A percentile compares a stretch with the other conserved stretches of the same genome.
These are phyloP conservation scores for Ondatra zibethicus DNA, from an alignment of 2,113 vertebrate genomes.

Conservation along the genomic window DNA sequence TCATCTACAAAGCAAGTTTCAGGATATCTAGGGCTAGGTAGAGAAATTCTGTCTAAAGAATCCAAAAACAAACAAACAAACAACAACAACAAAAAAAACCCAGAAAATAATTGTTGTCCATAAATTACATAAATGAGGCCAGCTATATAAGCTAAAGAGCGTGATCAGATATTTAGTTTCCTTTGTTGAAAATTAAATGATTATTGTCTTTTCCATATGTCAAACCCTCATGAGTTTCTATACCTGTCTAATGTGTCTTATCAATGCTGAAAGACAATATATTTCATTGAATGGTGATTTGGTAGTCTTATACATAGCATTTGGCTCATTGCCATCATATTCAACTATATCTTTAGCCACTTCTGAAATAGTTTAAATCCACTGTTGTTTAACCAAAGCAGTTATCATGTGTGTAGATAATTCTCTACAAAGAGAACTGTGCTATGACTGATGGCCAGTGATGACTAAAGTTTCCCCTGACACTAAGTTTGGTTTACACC, in stretches of 20 bases:
- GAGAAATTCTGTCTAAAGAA: neutral
- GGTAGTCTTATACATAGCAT: neutral
- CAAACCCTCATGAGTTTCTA: neutral
- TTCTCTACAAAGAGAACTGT: constrained; percentile 63
- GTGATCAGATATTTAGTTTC: neutral
- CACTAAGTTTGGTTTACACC: constrained; percentile 75
- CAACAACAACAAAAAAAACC: too few relatives aligned
- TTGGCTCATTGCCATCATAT: neutral
- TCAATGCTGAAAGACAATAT: neutral
- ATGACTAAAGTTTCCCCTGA: constrained; percentile 71
- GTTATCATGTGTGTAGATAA: constrained; percentile 47
- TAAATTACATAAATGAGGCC: neutral
- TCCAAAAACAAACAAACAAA: neutral
- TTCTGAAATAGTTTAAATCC: constrained; percentile 36
- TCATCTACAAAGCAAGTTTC: neutral
- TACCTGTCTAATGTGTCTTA: neutral
- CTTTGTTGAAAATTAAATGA: neutral
- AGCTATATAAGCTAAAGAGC: neutral
- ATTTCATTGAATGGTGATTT: neutral
- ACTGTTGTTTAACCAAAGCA: neutral
- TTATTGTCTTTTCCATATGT: neutral
- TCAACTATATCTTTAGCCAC: constrained; percentile 66
- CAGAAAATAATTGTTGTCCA: too few relatives aligned
- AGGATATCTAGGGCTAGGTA: neutral
- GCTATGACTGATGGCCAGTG: constrained; percentile 72